Evolutionary conservation across 2,888 invertebrate genomes (phyloP).

Genomic region (Nemoura dubitans): DNA sequence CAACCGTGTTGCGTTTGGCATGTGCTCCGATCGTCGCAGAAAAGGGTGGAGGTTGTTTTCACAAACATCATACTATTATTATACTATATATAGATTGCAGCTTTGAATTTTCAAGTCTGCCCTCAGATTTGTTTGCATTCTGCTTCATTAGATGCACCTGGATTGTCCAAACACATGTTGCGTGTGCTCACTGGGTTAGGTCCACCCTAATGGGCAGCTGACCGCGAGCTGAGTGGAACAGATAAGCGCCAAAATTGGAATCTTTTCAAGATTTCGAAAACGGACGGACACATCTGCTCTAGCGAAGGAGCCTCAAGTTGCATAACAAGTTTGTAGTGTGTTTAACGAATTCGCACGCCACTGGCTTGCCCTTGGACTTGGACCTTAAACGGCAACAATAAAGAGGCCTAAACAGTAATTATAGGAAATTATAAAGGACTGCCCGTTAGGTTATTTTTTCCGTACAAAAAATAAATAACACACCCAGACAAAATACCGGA

Average conservation of each 20-base stretch:
- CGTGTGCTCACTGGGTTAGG: not conserved
- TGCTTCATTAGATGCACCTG: not conserved
- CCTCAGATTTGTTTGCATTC: not conserved
- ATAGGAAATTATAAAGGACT: constrained; percentile 28
- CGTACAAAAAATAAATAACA: constrained; percentile 3
- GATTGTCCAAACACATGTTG: not conserved
- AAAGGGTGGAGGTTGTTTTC: not conserved
- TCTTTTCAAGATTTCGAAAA: not conserved
- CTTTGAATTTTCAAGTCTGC: not conserved
- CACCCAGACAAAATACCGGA: constrained; percentile 34
- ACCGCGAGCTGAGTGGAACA: not conserved
- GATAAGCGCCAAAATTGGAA: not conserved
- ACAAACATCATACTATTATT: not conserved
- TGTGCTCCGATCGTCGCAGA: not conserved
- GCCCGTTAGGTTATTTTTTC: constrained; percentile 29
- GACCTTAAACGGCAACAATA: constrained; percentile 22
- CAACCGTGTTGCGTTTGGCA: not conserved
- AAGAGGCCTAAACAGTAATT: constrained; percentile 24
- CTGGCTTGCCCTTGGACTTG: constrained; percentile 10
- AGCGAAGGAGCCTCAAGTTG: not conserved
- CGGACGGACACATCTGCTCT: not conserved
- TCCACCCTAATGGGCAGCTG: not conserved
- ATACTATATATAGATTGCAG: not conserved
- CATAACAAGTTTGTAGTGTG: not conserved
- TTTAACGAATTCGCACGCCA: not conserved